These are phyloP conservation scores for Drosophila nebulosa DNA, from an alignment of 1,140 invertebrate species.

Conservation along the genomic window DNA sequence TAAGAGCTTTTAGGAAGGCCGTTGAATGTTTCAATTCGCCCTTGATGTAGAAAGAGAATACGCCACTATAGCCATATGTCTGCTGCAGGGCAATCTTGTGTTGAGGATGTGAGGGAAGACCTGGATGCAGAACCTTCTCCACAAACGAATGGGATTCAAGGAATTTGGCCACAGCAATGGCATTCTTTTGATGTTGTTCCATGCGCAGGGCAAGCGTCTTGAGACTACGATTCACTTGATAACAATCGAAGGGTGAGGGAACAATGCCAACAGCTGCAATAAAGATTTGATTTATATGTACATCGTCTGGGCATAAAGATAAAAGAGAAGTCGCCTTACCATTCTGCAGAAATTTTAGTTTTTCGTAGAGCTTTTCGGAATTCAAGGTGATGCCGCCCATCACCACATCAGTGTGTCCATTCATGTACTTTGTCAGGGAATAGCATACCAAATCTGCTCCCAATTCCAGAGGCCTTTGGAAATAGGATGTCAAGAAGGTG, in stretches of 20 bases:
- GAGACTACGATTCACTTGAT: slow-evolving; percentile 94
- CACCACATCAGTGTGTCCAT: slow-evolving; percentile 98
- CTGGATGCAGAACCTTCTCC: slow-evolving; percentile 92
- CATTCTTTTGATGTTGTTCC: slow-evolving; percentile 92
- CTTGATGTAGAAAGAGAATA: slow-evolving; percentile 94
- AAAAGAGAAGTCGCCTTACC: slow-evolving; percentile 83
- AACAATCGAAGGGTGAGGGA: slow-evolving; percentile 98
- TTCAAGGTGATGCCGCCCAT: slow-evolving; percentile 95
- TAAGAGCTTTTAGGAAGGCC: slow-evolving; percentile 89
- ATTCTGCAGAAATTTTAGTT: slow-evolving; percentile 94
- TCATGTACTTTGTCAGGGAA: slow-evolving; percentile 99
- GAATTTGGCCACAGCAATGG: slow-evolving; percentile 89
- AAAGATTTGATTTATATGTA: not conserved
- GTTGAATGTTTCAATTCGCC: slow-evolving; percentile 88
- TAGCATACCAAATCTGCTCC: slow-evolving; percentile 97
- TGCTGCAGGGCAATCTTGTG: slow-evolving; percentile 92
- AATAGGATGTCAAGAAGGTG: slow-evolving; percentile 97
- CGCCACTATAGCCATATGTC: slow-evolving; percentile 94
- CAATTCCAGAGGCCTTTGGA: slow-evolving; percentile 94
- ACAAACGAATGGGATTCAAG: slow-evolving; percentile 90
- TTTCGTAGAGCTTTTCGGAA: slow-evolving; percentile 86
- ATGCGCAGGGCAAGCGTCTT: slow-evolving; percentile 97
- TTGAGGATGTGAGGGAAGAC: slow-evolving; percentile 95
- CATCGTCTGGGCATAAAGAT: slow-evolving; percentile 4
- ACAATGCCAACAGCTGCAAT: slow-evolving; percentile 92